phyloP scores from a whole-genome alignment of 92 coral and sea anemone species.

The Pocillopora meandrina region DNA sequence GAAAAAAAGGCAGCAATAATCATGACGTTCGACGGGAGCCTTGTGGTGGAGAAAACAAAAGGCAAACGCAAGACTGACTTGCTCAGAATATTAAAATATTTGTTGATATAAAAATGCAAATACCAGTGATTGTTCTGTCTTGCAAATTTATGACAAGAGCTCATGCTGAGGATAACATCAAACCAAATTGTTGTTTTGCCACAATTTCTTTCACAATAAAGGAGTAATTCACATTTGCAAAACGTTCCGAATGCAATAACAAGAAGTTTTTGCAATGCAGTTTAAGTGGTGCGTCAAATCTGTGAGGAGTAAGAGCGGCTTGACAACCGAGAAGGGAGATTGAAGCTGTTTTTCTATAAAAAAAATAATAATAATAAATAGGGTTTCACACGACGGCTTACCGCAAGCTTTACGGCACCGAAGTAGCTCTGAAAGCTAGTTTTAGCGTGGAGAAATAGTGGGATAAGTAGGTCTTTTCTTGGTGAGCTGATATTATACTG shows the following conservation, averaged over 20 bases:
- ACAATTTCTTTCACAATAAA: not conserved
- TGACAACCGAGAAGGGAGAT: not conserved
- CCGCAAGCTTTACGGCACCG: not conserved
- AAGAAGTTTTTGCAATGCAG: not conserved
- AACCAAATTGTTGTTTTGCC: not conserved
- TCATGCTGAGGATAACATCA: not conserved
- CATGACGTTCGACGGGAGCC: not conserved
- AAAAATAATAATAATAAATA: not conserved
- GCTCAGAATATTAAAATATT: not conserved
- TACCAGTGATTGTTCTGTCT: not conserved
- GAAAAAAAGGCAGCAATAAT: not conserved
- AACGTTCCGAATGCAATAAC: too few relatives aligned
- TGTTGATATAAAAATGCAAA: not conserved
- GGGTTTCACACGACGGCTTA: not conserved
- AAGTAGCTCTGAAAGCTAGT: not conserved
- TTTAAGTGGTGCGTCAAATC: not conserved
- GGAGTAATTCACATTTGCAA: not conserved
- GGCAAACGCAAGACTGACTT: not conserved
- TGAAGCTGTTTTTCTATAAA: not conserved
- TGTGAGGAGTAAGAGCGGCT: not conserved
- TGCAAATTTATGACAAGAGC: not conserved
- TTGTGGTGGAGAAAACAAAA: not conserved
- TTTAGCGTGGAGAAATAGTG: slow-evolving; percentile 1
- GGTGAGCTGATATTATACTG: slow-evolving; percentile 3
- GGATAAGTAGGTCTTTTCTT: not conserved